Conservation (phyloP, 37 sponge, comb jelly and placozoan genomes). For the Amphimedon queenslandica region DNA sequence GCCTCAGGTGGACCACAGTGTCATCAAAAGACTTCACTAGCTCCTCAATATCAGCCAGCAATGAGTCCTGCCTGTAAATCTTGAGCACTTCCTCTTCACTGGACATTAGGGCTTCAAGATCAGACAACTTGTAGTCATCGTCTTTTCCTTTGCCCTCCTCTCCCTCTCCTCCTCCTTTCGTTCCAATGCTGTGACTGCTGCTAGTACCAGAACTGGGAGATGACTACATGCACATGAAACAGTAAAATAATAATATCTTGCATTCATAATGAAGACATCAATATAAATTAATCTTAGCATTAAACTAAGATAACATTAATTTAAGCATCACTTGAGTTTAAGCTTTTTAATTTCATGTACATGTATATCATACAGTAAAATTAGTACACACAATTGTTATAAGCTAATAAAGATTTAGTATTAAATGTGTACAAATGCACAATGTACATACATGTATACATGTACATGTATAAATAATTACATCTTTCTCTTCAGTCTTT, state of each 20-base stretch:
- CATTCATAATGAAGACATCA: too few species aligned
- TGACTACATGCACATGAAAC: neutral
- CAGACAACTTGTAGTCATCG: neutral
- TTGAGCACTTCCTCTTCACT: slow-evolving; percentile 24
- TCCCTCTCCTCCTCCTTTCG: neutral
- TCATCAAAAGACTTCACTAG: slow-evolving; percentile 70
- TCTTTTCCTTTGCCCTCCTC: neutral
- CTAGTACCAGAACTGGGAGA: neutral
- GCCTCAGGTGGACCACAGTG: slow-evolving; percentile 52
- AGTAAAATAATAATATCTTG: neutral
- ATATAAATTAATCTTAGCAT: too few species aligned
- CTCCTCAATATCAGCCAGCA: slow-evolving; percentile 60
- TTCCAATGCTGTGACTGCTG: too few species aligned
- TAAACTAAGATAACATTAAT: too few species aligned
- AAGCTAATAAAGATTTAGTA: neutral
- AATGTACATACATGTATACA: neutral
- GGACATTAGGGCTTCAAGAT: neutral
- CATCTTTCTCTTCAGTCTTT: slow-evolving; percentile 4
- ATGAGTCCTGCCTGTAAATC: slow-evolving; percentile 46
- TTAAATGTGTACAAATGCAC: neutral
- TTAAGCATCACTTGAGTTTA: neutral
- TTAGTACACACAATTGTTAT: neutral
- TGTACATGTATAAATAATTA: neutral
- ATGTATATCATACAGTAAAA: neutral
- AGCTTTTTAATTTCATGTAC: neutral